These are phyloP conservation scores for Myiothlypis chrysogaster DNA, from an alignment of 2,797 vertebrate genomes.

Conservation along the genomic window DNA sequence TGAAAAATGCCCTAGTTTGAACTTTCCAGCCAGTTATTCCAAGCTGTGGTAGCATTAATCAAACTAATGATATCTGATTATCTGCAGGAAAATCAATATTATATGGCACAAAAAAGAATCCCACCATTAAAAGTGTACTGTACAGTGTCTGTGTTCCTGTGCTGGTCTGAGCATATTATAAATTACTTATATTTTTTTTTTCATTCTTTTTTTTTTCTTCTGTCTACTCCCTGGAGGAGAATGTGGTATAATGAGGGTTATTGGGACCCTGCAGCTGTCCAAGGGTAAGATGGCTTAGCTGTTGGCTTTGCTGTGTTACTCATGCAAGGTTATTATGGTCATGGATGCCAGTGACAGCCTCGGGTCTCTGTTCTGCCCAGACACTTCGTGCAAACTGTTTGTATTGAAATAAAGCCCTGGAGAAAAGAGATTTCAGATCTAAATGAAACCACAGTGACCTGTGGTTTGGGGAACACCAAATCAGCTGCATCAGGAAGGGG, in stretches of 20 bases:
- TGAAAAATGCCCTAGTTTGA: slow-evolving; percentile 22
- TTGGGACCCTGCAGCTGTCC: slow-evolving; percentile 15
- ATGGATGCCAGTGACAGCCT: not conserved
- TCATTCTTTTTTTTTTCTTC: not conserved
- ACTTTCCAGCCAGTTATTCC: slow-evolving; percentile 15
- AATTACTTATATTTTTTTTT: not conserved
- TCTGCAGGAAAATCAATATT: slow-evolving; percentile 52
- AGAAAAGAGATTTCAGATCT: slow-evolving; percentile 20
- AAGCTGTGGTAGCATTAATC: slow-evolving; percentile 42
- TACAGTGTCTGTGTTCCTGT: not conserved
- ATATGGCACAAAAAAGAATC: not conserved
- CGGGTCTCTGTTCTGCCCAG: not conserved
- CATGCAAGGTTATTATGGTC: not conserved
- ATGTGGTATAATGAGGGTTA: not conserved
- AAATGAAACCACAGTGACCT: slow-evolving; percentile 27
- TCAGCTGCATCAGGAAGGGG: not conserved
- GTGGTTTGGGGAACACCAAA: not conserved
- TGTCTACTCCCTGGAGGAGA: not conserved
- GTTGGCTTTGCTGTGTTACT: not conserved
- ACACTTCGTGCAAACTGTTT: not conserved
- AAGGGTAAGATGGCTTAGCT: slow-evolving; percentile 12
- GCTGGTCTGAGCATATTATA: not conserved
- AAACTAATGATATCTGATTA: slow-evolving; percentile 55
- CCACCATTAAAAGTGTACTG: not conserved
- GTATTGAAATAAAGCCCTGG: not conserved